Percentiles rank a stretch among this genome's conserved stretches.
Conservation (phyloP, 2,797 vertebrate genomes). For the Amniataba percoides region DNA sequence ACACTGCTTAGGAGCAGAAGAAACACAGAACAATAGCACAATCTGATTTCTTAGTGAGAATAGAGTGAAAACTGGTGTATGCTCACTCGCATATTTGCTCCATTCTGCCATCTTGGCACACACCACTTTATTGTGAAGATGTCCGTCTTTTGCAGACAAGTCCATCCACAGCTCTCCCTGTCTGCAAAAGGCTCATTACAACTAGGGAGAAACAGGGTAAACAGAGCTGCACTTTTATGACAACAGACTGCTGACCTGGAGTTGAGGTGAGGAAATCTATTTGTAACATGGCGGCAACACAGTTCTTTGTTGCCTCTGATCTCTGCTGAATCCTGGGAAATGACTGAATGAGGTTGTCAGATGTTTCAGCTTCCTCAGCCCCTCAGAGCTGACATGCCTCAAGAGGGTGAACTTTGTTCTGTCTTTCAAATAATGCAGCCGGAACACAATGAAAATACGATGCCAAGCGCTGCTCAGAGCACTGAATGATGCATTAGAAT, state of each 20-base stretch:
- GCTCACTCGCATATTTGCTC: conserved; percentile 14
- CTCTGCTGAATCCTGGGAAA: conserved; percentile 52
- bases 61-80: conserved; percentile 8
- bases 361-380: conserved; percentile 40
- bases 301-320: conserved; percentile 47
- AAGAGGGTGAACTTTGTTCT: conserved; percentile 30
- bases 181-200: conserved; percentile 23
- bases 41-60: conserved; percentile 42
- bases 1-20: conserved; percentile 20
- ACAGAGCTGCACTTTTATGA: conserved; percentile 48
- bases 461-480: conserved; percentile 26
- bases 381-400: conserved; percentile 40
- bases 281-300: conserved; percentile 35
- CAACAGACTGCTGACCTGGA: conserved; percentile 57
- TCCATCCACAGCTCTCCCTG: background rate
- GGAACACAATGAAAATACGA: conserved; percentile 23
- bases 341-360: conserved; percentile 32
- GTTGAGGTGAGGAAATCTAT: conserved; percentile 53
- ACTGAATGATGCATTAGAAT: conserved; percentile 18
- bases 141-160: conserved; percentile 29
- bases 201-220: conserved; percentile 29
- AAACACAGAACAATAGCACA: conserved; percentile 30
- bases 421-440: conserved; percentile 19
- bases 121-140: conserved; percentile 7
- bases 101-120: conserved; percentile 20